phyloP scores from a whole-genome alignment of 2,797 vertebrate genomes.

The Cichlasoma orientale region DNA sequence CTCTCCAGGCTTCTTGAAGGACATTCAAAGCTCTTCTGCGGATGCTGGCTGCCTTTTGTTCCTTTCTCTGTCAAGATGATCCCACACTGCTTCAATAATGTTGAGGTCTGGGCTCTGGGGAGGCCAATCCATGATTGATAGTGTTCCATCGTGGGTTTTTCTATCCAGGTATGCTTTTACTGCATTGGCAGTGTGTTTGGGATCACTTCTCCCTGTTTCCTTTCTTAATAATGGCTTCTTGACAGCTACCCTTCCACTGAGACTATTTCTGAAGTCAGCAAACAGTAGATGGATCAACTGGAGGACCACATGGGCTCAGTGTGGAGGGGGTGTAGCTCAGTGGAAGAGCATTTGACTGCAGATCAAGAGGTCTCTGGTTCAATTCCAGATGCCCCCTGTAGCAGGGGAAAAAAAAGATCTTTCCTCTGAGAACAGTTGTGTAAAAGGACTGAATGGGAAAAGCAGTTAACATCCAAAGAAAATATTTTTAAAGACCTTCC shows the following conservation, averaged over 20 bases:
- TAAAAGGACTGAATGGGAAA: too few relatives aligned
- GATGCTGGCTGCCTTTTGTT: background rate
- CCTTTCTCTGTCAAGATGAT: background rate
- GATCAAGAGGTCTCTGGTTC: constrained; percentile 81
- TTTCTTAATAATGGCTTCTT: accelerated
- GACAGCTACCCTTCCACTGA: background rate
- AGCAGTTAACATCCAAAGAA: too few relatives aligned
- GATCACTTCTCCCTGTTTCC: accelerated
- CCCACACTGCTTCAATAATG: background rate
- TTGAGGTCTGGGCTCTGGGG: background rate
- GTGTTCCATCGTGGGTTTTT: background rate
- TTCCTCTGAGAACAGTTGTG: too few relatives aligned
- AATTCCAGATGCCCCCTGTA: constrained; percentile 77
- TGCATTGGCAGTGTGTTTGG: background rate
- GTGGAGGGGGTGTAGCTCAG: constrained; percentile 76
- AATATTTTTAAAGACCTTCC: too few relatives aligned
- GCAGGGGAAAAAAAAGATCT: too few relatives aligned
- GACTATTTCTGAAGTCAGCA: too few relatives aligned
- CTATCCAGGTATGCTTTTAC: background rate
- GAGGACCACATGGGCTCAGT: too few relatives aligned
- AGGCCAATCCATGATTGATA: background rate
- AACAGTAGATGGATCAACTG: too few relatives aligned
- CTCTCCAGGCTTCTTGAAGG: background rate
- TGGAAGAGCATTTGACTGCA: constrained; percentile 81
- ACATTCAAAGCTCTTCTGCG: background rate